Evolutionary conservation across 2,113 vertebrate species (phyloP), one percentile per base, ranked within the genome.

Genomic region (Gracilinanus agilis): DNA sequence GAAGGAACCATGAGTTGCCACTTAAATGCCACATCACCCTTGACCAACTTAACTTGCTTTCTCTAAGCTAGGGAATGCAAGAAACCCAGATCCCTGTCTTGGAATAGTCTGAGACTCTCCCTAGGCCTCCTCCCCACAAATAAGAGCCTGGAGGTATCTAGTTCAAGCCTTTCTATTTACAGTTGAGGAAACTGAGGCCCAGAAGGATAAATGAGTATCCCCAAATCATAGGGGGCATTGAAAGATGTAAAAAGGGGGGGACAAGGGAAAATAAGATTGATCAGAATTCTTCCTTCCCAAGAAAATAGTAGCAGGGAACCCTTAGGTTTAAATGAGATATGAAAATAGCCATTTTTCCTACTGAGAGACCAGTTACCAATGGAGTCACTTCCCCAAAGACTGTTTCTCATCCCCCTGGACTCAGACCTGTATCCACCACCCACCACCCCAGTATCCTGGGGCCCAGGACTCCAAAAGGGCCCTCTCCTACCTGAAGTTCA

Each of bases 401-500:
- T 44, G 2, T 13, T 49, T 44, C 44, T 49, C 44, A 53, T 1
- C 44, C 24, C 44, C 8, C 24, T 10, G 6, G 40, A 9, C 24
- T 53, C 44, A 53, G 19, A 24, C 49, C 24, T 89, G 88, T 9
- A 34, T 89, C 88, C 88, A 49, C 2, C n/a, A 7, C 10, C 24
- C 53, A 2, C 53, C 40, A 21, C 40, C 44, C 88, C 11, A 27
- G 44, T n/a, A 8, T 49, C 44, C 44, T 89, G 11, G 34, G 24
- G 9, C 27, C 89, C 54, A 3, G 88, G 91, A 44, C 1, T 0
- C 49, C 24, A 6, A 25, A 19, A 23, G 88, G 55, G 67, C 2
- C 19, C 40, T 1, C 9, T 93, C 97, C 95, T 95, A 99, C 99
- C 98, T 99, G 99, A 93, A 97, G 97, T 53, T 99, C 99, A 0